These are phyloP conservation scores for Drosophila gunungcola DNA, from an alignment of 1,140 invertebrate genomes.

Conservation along the genomic window DNA sequence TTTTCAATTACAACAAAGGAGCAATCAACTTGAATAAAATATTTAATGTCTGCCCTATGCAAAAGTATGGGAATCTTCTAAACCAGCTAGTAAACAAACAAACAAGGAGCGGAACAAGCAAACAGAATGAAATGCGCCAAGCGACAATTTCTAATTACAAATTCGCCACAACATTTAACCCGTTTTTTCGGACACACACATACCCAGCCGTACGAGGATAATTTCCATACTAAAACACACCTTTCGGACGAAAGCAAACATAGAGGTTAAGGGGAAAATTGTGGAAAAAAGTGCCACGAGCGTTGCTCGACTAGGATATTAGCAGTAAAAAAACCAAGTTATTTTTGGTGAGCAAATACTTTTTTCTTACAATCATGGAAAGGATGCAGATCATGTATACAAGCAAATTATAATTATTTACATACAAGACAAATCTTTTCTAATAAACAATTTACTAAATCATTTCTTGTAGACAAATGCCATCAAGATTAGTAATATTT, in stretches of 20 bases:
- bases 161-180: slow-evolving; percentile 82
- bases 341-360: too few relatives aligned
- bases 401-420: too few relatives aligned
- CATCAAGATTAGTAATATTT: too few relatives aligned
- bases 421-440: too few relatives aligned
- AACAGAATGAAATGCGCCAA: slow-evolving; percentile 77
- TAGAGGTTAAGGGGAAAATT: slow-evolving; percentile 7
- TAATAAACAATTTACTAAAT: not conserved
- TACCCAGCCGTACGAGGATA: slow-evolving; percentile 52
- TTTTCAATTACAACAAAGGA: slow-evolving; percentile 26
- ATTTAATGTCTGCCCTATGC: slow-evolving; percentile 56
- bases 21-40: slow-evolving; percentile 66
- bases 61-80: slow-evolving; percentile 54
- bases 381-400: too few relatives aligned
- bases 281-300: slow-evolving; percentile 22
- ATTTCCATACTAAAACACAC: slow-evolving; percentile 72
- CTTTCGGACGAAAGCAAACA: slow-evolving; percentile 69
- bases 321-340: not conserved
- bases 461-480: not conserved
- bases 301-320: slow-evolving; percentile 8
- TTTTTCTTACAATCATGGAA: too few relatives aligned
- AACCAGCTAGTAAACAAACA: slow-evolving; percentile 39
- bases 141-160: slow-evolving; percentile 84
- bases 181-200: slow-evolving; percentile 70
- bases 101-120: slow-evolving; percentile 52